These are phyloP conservation scores for Podarcis lilfordi DNA, from an alignment of 2,797 vertebrate genomes.

Conservation along the genomic window DNA sequence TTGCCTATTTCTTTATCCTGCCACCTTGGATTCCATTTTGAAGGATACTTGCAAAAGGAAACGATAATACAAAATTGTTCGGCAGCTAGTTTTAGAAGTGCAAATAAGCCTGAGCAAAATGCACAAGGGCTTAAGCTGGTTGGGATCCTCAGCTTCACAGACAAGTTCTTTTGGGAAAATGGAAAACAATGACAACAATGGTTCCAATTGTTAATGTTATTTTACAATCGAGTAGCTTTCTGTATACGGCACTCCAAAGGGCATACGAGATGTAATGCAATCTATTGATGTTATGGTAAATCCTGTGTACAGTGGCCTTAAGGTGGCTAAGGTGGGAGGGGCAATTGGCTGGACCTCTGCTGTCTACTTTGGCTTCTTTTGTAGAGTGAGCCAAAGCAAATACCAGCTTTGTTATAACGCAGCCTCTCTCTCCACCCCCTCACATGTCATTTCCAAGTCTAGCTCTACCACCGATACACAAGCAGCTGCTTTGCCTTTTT, in stretches of 20 bases:
- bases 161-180: background rate
- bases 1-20: too few relatives aligned
- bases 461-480: background rate
- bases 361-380: conserved; percentile 39
- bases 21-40: too few relatives aligned
- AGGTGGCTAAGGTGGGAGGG: background rate
- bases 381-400: conserved; percentile 31
- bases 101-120: background rate
- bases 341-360: conserved; percentile 14
- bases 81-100: background rate
- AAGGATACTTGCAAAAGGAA: background rate
- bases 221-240: background rate
- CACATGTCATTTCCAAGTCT: background rate
- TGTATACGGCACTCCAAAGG: background rate
- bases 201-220: background rate
- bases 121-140: background rate
- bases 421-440: background rate
- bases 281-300: background rate
- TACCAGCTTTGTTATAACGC: background rate
- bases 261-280: background rate
- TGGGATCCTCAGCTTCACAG: background rate
- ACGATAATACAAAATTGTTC: background rate
- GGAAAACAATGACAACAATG: background rate
- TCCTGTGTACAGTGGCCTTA: background rate
- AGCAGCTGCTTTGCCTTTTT: conserved; percentile 13